Conservation (phyloP, 2,797 vertebrate species). For the Crotalus adamanteus region DNA sequence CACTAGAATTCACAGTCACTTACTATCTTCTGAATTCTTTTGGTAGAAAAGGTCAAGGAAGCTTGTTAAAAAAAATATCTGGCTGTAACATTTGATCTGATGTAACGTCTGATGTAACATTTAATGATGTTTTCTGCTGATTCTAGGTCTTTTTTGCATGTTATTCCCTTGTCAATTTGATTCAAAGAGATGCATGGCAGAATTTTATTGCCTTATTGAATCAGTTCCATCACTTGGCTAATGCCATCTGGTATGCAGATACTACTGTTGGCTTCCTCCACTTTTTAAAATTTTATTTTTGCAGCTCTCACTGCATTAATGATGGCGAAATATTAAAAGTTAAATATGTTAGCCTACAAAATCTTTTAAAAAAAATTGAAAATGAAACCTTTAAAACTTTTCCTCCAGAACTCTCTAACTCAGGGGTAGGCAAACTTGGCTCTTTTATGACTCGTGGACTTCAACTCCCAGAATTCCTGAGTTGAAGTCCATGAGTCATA, state of each 20-base stretch:
- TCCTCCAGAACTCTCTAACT: background rate
- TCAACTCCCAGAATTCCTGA: too few species aligned
- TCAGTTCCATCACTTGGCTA: constrained; percentile 63
- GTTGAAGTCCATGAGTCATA: too few species aligned
- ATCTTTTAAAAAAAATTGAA: constrained; percentile 44
- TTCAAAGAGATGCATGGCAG: constrained; percentile 46
- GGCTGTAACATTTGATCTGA: background rate
- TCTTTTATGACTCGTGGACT: too few species aligned
- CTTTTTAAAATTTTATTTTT: constrained; percentile 14
- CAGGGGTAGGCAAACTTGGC: too few species aligned
- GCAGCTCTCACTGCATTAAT: constrained; percentile 72
- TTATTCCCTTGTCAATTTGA: constrained; percentile 44
- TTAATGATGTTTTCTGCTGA: constrained; percentile 33
- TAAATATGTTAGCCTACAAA: constrained; percentile 39
- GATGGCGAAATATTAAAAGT: constrained; percentile 61
- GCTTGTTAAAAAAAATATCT: background rate
- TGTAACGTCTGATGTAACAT: constrained; percentile 1
- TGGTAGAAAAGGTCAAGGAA: background rate
- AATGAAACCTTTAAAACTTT: constrained; percentile 31
- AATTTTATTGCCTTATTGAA: constrained; percentile 73
- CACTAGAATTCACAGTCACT: too few species aligned
- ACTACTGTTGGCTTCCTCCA: constrained; percentile 67
- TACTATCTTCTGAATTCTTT: background rate
- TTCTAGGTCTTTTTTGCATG: constrained; percentile 33
- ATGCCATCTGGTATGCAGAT: constrained; percentile 83